Base-by-base conservation (phyloP, 2,113 vertebrate genomes). In the Thinocorus orbignyianus region DNA sequence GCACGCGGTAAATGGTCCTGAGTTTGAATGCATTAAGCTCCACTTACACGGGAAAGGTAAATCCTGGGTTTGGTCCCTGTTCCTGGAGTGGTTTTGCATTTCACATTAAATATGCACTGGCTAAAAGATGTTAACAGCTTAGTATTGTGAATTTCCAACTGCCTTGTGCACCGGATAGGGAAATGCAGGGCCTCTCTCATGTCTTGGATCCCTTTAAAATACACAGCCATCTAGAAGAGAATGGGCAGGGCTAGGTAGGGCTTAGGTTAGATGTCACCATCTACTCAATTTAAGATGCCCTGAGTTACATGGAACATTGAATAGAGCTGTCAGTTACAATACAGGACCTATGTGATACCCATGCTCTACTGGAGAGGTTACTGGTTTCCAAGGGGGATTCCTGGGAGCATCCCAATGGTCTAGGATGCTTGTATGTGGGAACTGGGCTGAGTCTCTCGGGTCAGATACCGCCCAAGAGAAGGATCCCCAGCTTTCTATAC, bases 21-120 rank as follows among this genome's bases (percentile, higher is more conserved):
- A 65, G 58, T 39, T 92, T 52, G 74, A 76, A 90, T 65, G 85
- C 93, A 95, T 95, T 96, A 95, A 95, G 81, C 57, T 89, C 52
- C 84, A 70, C 49, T 95, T 95, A 55, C 41, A 33, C 10, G 12
- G 58, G 57, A 92, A 85, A 69, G 81, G 39, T 68, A 71, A 77
- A 42, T 74, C 37, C 55, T 80, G 44, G 31, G 58, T 77, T 92
- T 91, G 52, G 49, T 93, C 66, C 41, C 58, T 87, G 62, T 70
- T 87, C 44, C 71, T 70, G 49, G 17, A 35, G 66, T 35, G 49
- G 30, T 72, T 91, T 41, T 92, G 39, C 51, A 52, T 91, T 94
- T 93, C 44, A 19, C 71, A 96, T 95, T 80, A 91, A 92, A 65
- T 65, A 79, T 72, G 77, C 71, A 70, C 66, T 35, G 44, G 22